These are phyloP conservation scores for Microchirus variegatus DNA, from an alignment of 2,797 vertebrate species.

Conservation along the genomic window DNA sequence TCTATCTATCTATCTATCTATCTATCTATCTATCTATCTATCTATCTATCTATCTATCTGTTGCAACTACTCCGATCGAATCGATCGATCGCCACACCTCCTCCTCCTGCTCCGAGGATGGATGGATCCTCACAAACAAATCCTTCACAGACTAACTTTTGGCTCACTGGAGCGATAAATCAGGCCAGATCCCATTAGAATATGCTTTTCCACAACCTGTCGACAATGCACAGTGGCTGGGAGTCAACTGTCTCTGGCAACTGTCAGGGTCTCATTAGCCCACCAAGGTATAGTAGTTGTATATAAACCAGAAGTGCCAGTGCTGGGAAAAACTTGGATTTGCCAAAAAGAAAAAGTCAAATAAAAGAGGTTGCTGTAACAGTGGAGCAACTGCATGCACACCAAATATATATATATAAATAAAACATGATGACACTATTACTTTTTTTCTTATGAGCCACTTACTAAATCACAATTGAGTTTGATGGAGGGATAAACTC, in stretches of 20 bases:
- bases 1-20: too few relatives aligned
- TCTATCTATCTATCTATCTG: too few relatives aligned
- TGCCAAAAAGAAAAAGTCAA: not conserved
- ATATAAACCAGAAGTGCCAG: not conserved
- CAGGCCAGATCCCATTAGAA: not conserved
- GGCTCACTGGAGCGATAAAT: not conserved
- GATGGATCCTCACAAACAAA: not conserved
- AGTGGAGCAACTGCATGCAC: not conserved
- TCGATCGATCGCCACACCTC: too few relatives aligned
- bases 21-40: too few relatives aligned
- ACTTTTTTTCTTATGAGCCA: slow-evolving; percentile 12
- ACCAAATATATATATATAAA: not conserved
- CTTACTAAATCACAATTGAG: slow-evolving; percentile 9
- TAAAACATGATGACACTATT: too few relatives aligned
- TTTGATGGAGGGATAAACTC: slow-evolving; percentile 10
- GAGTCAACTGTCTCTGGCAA: not conserved
- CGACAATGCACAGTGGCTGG: not conserved
- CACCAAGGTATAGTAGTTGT: not conserved
- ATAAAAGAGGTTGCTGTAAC: not conserved
- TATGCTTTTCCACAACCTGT: slow-evolving; percentile 3
- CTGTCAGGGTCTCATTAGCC: slow-evolving; percentile 7
- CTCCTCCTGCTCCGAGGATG: too few relatives aligned
- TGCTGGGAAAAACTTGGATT: not conserved
- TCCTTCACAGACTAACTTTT: not conserved
- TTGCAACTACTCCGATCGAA: too few relatives aligned